Percentiles rank a stretch among this genome's conserved stretches.
phyloP scores from a whole-genome alignment of 2,888 invertebrate species.

The Eristalinus aeneus region DNA sequence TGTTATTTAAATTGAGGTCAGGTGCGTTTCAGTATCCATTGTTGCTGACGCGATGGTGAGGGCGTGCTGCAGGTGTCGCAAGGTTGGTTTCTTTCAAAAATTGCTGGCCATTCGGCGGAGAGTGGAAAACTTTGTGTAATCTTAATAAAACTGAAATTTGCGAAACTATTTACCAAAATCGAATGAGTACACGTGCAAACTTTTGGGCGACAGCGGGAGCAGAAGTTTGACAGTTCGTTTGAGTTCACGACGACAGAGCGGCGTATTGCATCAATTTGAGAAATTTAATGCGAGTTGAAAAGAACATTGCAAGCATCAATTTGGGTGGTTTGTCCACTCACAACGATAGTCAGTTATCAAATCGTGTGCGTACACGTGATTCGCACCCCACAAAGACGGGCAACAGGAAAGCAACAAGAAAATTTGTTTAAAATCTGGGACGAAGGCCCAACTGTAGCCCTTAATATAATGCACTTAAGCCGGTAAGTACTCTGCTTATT shows the following conservation, averaged over 20 bases:
- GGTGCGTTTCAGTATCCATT: not conserved
- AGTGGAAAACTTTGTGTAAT: not conserved
- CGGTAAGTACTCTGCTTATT: not conserved
- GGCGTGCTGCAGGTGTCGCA: not conserved
- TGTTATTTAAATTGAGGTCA: not conserved
- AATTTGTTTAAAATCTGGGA: no score
- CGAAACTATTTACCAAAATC: not conserved
- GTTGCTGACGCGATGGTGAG: not conserved
- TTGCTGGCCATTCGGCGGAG: not conserved
- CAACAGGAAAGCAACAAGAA: no score
- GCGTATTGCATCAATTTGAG: not conserved
- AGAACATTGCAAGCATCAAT: not conserved
- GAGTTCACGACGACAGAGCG: not conserved
- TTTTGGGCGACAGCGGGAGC: not conserved
- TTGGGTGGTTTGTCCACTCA: not conserved
- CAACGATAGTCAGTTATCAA: no score
- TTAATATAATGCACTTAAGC: not conserved
- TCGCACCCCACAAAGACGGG: no score
- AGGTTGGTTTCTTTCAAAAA: not conserved
- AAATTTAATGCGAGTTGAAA: not conserved
- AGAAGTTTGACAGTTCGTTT: not conserved
- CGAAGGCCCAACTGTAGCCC: not conserved
- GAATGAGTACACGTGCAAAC: not conserved
- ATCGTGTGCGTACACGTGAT: no score
- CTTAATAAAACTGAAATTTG: not conserved